Conservation (phyloP, 2,113 vertebrate genomes). For the Alethe castanea region DNA sequence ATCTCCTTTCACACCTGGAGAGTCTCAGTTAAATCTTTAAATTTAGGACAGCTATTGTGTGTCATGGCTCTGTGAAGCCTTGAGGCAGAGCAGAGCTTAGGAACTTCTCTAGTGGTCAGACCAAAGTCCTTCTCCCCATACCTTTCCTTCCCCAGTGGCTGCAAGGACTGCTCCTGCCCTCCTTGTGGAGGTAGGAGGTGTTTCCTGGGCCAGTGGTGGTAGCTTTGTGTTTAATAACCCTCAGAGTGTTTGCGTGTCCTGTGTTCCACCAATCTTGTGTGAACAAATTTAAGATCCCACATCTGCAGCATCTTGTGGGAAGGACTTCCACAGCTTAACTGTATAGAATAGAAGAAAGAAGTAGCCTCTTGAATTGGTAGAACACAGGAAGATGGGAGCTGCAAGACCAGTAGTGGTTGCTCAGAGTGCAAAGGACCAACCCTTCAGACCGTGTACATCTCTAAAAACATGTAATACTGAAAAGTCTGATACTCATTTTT, state of each 20-base stretch:
- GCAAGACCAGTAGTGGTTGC: neutral
- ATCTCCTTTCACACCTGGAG: neutral
- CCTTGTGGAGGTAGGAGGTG: neutral
- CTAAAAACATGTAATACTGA: neutral
- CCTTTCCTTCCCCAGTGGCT: neutral
- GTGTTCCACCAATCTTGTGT: rapidly evolving
- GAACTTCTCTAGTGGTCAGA: neutral
- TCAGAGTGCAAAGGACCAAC: neutral
- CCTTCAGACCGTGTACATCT: neutral
- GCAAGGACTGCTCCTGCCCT: neutral
- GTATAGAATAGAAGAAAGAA: neutral
- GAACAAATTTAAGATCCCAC: neutral
- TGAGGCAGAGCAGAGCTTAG: neutral
- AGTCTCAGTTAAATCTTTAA: neutral
- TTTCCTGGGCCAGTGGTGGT: neutral
- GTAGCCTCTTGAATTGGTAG: neutral
- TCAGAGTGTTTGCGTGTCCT: neutral
- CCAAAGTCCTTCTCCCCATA: neutral
- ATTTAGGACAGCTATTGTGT: neutral
- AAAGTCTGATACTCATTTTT: neutral
- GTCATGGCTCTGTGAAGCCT: neutral
- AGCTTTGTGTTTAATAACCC: neutral
- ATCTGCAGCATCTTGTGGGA: neutral
- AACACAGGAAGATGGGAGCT: neutral
- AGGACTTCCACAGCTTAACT: neutral